Conservation (phyloP, 2,113 vertebrate species). For the Paratilapia polleni region DNA sequence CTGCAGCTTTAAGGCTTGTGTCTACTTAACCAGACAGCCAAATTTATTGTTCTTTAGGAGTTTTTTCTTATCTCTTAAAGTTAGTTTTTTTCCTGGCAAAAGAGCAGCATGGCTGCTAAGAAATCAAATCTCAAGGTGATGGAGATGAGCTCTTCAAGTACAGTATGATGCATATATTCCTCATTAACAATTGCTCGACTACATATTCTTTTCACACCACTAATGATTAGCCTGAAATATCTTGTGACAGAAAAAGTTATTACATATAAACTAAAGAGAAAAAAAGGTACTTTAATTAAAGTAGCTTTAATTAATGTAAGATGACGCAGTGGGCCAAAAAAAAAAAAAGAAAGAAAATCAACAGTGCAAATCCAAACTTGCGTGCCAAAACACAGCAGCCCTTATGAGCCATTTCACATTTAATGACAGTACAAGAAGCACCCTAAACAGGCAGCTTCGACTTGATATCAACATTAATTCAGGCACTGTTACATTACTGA, state of each 20-base stretch:
- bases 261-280: background rate
- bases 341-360: background rate
- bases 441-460: background rate
- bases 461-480: background rate
- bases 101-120: background rate
- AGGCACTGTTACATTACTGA: background rate
- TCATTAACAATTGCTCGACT: conserved; percentile 9
- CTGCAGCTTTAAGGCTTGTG: conserved; percentile 11
- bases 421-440: background rate
- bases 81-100: conserved; percentile 7
- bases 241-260: background rate
- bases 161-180: background rate
- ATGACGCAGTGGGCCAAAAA: background rate
- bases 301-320: background rate
- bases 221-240: background rate
- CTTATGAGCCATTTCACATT: conserved; percentile 11
- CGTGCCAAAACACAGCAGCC: background rate
- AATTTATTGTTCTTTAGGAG: background rate
- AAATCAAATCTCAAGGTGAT: background rate
- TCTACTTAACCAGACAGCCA: conserved; percentile 26
- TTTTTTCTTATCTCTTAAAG: conserved; percentile 24
- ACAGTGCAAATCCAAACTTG: background rate
- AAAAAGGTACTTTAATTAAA: background rate
- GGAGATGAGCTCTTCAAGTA: background rate
- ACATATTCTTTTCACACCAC: background rate